Base-by-base conservation (phyloP, 1,140 invertebrate species). In the Bombus cullumanus region DNA sequence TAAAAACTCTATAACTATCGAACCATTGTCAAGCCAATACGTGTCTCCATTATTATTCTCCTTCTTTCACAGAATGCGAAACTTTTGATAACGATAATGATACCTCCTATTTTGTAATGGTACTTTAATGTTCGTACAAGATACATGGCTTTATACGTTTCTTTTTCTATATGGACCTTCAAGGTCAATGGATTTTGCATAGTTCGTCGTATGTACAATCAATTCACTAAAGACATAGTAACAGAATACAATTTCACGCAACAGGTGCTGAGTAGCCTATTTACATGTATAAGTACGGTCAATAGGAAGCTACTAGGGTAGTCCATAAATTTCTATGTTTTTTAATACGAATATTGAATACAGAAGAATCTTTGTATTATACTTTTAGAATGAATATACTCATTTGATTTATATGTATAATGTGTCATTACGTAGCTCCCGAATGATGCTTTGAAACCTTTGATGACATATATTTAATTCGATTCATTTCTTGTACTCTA, bases 251-350 rank as follows among this genome's bases (percentile, higher is more conserved):
- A 73, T 85, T 73, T 47, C 57, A 59, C n/a, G 59, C 80, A 82
- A 82, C 73, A 86, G 72, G 53, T 82, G 47, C 53, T 62, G 41
- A 77, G 22, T 9, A 39, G 12, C 10, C 28, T 28, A 34, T 43
- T 69, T 31, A 5, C 25, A 28, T 2, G 12, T 37, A 18, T 10
- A 12, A 78, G 1, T 15, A n/a, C 3, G 28, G 2, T 73, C 69
- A 39, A 76, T 64, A 25, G 39, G 47, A 64, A 66, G 41, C 12
- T 25, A 43, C 10, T 66, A n/a, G 18, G 5, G 18, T 53, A 22
- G 47, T 53, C 18, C 47, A 22, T 53, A 22, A 53, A 53, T 53
- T 22, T 53, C 18, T 53, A 6, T 22, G 18, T 53, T 22, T 53
- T 53, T 53, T 53, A 53, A 53, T 53, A 22, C 22, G 0, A 22